These are phyloP conservation scores for Orius insidiosus DNA, from an alignment of 1,140 invertebrate genomes.

Conservation along the genomic window DNA sequence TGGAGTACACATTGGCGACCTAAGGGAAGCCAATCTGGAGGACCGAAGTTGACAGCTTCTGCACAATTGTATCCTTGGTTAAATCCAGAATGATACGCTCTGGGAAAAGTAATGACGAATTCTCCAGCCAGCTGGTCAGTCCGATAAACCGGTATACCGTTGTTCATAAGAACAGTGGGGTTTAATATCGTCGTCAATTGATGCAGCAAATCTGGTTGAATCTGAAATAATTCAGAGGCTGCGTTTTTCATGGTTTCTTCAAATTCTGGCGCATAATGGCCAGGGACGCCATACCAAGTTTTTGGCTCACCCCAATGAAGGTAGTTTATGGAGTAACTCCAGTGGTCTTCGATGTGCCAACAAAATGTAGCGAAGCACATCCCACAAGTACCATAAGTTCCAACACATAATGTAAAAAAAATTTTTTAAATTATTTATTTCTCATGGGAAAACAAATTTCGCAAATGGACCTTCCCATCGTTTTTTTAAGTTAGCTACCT, in stretches of 20 bases:
- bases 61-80: slow-evolving; percentile 60
- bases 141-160: slow-evolving; percentile 31
- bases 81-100: slow-evolving; percentile 55
- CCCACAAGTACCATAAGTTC: too few relatives aligned
- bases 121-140: slow-evolving; percentile 49
- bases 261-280: slow-evolving; percentile 76
- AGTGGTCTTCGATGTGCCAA: slow-evolving; percentile 99
- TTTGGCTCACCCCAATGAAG: slow-evolving; percentile 80
- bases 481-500: too few relatives aligned
- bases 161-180: slow-evolving; percentile 82
- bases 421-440: too few relatives aligned
- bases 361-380: slow-evolving; percentile 99
- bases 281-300: slow-evolving; percentile 92
- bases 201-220: slow-evolving; percentile 60
- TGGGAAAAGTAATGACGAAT: slow-evolving; percentile 53
- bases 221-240: slow-evolving; percentile 88
- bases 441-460: too few relatives aligned
- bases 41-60: slow-evolving; percentile 57
- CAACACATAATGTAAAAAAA: too few relatives aligned
- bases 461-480: too few relatives aligned
- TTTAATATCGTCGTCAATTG: slow-evolving; percentile 73
- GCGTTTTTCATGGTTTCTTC: slow-evolving; percentile 86
- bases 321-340: too few relatives aligned
- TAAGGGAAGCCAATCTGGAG: slow-evolving; percentile 63
- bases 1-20: slow-evolving; percentile 87